Evolutionary conservation across 2,888 invertebrate species (phyloP).

Genomic region (Lepidochrysops patricia): DNA sequence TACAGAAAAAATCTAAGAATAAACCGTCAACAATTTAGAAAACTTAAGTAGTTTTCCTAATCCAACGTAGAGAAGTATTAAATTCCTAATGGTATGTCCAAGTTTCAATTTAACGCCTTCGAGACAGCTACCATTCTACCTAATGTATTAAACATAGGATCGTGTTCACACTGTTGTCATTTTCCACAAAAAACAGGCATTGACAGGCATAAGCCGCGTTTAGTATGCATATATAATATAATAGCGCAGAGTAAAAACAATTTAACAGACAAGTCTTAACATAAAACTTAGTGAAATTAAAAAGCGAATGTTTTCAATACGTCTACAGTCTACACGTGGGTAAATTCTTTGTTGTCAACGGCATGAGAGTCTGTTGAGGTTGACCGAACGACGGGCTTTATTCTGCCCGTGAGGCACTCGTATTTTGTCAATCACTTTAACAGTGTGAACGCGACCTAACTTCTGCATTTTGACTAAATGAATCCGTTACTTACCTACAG

Average conservation of each 20-base stretch:
- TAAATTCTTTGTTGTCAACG: too few relatives aligned
- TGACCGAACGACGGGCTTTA: not conserved
- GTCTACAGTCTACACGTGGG: too few relatives aligned
- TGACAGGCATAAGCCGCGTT: too few relatives aligned
- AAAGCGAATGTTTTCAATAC: too few relatives aligned
- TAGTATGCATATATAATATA: too few relatives aligned
- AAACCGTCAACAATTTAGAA: conserved; percentile 17
- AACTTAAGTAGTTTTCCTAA: conserved; percentile 47
- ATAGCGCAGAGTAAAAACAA: too few relatives aligned
- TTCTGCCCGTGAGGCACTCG: not conserved
- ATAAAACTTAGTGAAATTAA: too few relatives aligned
- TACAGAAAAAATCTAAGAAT: not conserved
- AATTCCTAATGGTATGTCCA: conserved; percentile 64
- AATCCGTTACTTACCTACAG: conserved; percentile 1
- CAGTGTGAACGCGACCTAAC: not conserved
- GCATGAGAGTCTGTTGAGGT: not conserved
- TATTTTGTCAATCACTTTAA: not conserved
- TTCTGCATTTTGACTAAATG: conserved; percentile 35
- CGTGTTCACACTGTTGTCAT: too few relatives aligned
- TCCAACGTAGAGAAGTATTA: conserved; percentile 44
- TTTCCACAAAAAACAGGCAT: too few relatives aligned
- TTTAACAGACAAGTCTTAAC: too few relatives aligned
- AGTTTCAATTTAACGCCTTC: conserved; percentile 59
- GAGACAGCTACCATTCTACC: conserved; percentile 33
- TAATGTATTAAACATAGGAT: conserved; percentile 38